Base-by-base conservation (phyloP, 2,888 invertebrate genomes). In the Euspilapteryx auroguttella region DNA sequence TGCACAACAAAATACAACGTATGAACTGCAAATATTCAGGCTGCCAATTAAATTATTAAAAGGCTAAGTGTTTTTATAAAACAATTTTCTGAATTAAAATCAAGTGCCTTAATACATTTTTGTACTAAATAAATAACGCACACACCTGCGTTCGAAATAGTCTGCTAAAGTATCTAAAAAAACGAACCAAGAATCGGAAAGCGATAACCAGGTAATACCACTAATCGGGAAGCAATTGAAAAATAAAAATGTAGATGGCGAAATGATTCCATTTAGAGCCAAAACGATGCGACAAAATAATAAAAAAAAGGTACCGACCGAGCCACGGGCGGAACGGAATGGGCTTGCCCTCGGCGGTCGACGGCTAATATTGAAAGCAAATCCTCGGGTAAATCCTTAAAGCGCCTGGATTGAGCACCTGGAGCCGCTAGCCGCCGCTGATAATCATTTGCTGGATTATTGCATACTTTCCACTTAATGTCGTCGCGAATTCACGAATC, bases 181-280 rank as follows among this genome's bases (percentile, higher is more conserved):
- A n/a, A n/a, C 50, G 55, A 68, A 57, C 62, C 69, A 71, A 73
- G 63, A 61, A 65, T 71, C 71, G 68, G 51, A 66, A 69, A 71
- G 65, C 71, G 62, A 73, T 68, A 66, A n/a, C n/a, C n/a, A n/a
- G n/a, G n/a, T 77, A 77, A 77, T 76, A 75, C 73, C 57, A 71
- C 68, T 77, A 77, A 77, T 77, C 77, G 77, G 54, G 42, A 56
- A 48, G 63, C 77, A 76, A 77, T 77, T 77, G 77, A 77, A 77
- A 76, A 77, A 77, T 77, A 77, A 77, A 77, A 77, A 77, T 71
- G 76, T 69, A 76, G 76, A 77, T 73, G 64, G 69, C 62, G 54
- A 65, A 75, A 73, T 75, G 63, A 73, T 73, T 75, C 73, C 73
- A 68, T 71, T 75, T 68, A 55, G 69, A 62, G 62, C 65, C 71